Percentiles rank a stretch among this genome's conserved stretches.
Evolutionary conservation across 2,888 invertebrate genomes (phyloP).

Genomic region (Oasisia sp.): DNA sequence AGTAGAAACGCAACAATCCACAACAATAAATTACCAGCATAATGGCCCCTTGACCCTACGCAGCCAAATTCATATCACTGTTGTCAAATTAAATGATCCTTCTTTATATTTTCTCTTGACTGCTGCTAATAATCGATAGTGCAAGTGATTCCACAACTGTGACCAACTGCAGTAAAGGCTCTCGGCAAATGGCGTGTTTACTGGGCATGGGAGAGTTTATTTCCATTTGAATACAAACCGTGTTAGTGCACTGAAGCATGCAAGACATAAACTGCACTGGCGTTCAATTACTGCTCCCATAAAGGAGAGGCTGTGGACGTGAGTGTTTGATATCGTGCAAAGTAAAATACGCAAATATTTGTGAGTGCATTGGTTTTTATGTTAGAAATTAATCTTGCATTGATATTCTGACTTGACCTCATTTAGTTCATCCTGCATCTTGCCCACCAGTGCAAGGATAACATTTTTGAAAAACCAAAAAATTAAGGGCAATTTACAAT

Average conservation of each 20-base stretch:
- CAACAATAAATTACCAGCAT: neutral
- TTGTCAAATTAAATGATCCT: neutral
- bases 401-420: neutral
- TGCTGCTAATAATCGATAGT: neutral
- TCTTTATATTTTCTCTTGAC: neutral
- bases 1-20: neutral
- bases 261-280: neutral
- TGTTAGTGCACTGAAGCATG: neutral
- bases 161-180: neutral
- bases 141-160: neutral
- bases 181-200: neutral
- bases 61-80: neutral
- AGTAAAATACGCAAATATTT: neutral
- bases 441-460: no score
- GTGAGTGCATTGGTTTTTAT: neutral
- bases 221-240: neutral
- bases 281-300: neutral
- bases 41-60: neutral
- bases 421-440: no score
- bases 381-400: neutral
- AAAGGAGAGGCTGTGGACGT: neutral
- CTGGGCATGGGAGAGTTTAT: neutral
- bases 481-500: no score
- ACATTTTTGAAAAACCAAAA: no score
- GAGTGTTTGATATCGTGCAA: neutral